A percentile compares a stretch with the other conserved stretches of the same genome.
Conservation (phyloP, 2,888 invertebrate genomes). For the Cheilosia scutellata region DNA sequence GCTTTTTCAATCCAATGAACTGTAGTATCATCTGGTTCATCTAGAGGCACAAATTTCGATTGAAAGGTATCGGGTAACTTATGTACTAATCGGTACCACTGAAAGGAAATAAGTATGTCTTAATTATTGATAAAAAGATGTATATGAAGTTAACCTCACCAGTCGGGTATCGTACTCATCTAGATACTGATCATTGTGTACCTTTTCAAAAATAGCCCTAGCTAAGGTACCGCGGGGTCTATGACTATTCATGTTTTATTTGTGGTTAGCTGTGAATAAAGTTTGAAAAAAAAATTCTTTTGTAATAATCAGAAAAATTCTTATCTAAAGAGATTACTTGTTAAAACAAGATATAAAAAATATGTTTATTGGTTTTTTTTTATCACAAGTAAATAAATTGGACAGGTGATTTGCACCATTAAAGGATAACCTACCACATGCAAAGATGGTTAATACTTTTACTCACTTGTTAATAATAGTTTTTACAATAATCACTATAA, state of each 20-base stretch:
- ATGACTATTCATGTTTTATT: constrained; percentile 79
- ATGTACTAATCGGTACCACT: constrained; percentile 83
- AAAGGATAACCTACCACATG: not conserved
- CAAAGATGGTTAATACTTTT: not conserved
- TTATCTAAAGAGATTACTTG: not conserved
- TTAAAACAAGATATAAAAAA: constrained; percentile 2
- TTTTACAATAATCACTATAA: constrained; percentile 13
- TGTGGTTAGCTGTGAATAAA: constrained; percentile 33
- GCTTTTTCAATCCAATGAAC: constrained; percentile 82
- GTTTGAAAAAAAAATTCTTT: not conserved
- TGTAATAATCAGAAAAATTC: not conserved
- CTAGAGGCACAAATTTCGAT: constrained; percentile 81
- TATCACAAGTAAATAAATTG: constrained; percentile 29
- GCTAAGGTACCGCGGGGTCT: constrained; percentile 83
- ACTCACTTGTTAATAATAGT: constrained; percentile 28
- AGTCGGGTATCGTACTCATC: constrained; percentile 83
- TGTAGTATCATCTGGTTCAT: constrained; percentile 82
- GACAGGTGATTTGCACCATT: not conserved
- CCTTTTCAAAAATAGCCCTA: constrained; percentile 83
- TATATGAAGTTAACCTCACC: constrained; percentile 77
- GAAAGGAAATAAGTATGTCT: constrained; percentile 31
- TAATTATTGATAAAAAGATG: constrained; percentile 6
- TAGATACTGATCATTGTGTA: constrained; percentile 83
- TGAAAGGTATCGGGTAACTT: constrained; percentile 81
- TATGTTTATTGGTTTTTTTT: not conserved